Base-by-base conservation (phyloP, 2,888 invertebrate genomes). In the Drosophila emarginata region DNA sequence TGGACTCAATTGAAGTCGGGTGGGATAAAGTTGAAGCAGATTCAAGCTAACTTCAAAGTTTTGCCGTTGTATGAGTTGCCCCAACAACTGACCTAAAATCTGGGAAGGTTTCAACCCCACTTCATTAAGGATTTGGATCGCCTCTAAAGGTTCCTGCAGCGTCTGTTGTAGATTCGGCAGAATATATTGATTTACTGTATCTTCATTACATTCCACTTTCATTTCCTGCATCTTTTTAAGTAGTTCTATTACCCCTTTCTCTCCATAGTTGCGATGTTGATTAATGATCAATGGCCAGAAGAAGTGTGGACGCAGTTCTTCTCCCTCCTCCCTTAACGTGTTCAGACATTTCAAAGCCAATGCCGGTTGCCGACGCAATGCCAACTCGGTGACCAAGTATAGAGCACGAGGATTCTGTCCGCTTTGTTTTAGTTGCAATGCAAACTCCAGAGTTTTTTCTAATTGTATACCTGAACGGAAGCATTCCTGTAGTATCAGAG, bases 261-360 rank as follows among this genome's bases (percentile, higher is more conserved):
- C 94, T 0, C 94, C 94, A 62, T 92, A 91, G 21, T 89, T 90
- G 56, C 91, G 92, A 0, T 93, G 92, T 7, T 91, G 91, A 1
- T 93, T 91, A 18, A 94, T 58, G 53, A 95, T 67, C 59, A 95
- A 89, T 0, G 95, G 94, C 95, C 95, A 95, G 85, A 95, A 95
- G 85, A 93, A 95, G 77, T 95, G 95, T 0, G 94, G 92, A 14
- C 94, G 92, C 61, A 92, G 61, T 2, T 74, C 57, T 58, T 91
- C 89, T 0, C 77, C 72, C 4, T 80, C 69, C 0, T 67, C 65
- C 0, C 73, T 63, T 2, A 92, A 45, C 0, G 80, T 80, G 51
- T 89, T 79, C 0, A 91, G 64, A 53, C 84, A 91, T 2, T 64
- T 57, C 1, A 89, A 2, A 0, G 77, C 88, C 1, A 61, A 15